phyloP scores from a whole-genome alignment of 2,113 vertebrate genomes.

The Oceanites oceanicus region DNA sequence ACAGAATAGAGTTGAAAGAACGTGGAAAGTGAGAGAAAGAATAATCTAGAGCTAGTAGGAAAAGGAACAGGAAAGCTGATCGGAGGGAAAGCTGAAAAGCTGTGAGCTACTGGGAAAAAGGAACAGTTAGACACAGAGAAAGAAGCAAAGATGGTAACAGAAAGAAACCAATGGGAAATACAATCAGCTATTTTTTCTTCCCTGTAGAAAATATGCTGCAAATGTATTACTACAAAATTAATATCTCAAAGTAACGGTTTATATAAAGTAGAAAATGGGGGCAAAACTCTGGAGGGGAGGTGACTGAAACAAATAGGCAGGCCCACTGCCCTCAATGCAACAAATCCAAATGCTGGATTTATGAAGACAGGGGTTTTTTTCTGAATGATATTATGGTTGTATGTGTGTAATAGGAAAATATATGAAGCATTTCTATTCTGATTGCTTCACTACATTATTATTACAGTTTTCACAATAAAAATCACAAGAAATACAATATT shows the following conservation, averaged over 20 bases:
- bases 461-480: not conserved
- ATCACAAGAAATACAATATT: not conserved
- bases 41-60: not conserved
- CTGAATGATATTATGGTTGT: not conserved
- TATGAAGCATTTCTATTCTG: not conserved
- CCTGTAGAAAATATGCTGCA: not conserved
- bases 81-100: slow-evolving; percentile 45
- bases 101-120: slow-evolving; percentile 16
- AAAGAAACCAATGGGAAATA: slow-evolving; percentile 19
- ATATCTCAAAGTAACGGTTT: not conserved
- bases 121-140: not conserved
- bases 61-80: slow-evolving; percentile 47
- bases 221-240: not conserved
- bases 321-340: not conserved
- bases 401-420: not conserved
- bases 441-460: not conserved
- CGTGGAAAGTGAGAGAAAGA: not conserved
- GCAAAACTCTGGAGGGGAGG: not conserved
- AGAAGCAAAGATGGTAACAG: not conserved
- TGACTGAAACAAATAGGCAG: not conserved
- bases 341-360: not conserved
- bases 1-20: not conserved
- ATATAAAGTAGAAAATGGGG: not conserved
- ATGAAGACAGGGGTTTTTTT: not conserved
- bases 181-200: slow-evolving; percentile 2